A percentile compares a stretch with the other conserved stretches of the same genome.
Evolutionary conservation across 2,888 invertebrate species (phyloP).

Genomic region (Microctonus aethiopoides): DNA sequence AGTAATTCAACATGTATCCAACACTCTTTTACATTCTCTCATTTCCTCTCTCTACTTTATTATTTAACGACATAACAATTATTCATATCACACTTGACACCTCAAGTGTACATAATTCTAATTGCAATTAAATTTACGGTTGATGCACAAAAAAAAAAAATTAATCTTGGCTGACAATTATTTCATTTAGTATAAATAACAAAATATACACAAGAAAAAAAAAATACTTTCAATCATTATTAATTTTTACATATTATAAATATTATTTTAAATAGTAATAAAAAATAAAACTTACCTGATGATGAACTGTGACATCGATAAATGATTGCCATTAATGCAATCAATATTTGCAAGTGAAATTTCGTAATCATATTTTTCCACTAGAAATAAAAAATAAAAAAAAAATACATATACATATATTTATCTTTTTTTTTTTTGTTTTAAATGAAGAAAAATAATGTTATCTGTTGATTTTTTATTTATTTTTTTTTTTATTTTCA

Average conservation of each 20-base stretch:
- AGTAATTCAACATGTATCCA: background rate
- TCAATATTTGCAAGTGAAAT: background rate
- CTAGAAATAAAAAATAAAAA: no score
- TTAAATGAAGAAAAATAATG: no score
- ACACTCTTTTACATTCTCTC: background rate
- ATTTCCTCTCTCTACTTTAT: no score
- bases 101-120: background rate
- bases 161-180: constrained; percentile 23
- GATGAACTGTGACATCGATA: background rate
- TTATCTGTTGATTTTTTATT: no score
- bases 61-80: constrained; percentile 4
- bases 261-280: background rate
- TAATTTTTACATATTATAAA: background rate
- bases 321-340: background rate
- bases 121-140: constrained; percentile 6
- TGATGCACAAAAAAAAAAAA: background rate
- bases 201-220: background rate
- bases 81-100: background rate
- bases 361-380: background rate
- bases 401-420: no score
- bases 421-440: background rate
- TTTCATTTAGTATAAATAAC: background rate
- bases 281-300: background rate
- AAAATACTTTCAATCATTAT: no score
- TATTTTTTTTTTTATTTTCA: background rate